These are phyloP conservation scores for Nasonia longicornis DNA, from an alignment of 1,140 invertebrate genomes.

Conservation along the genomic window DNA sequence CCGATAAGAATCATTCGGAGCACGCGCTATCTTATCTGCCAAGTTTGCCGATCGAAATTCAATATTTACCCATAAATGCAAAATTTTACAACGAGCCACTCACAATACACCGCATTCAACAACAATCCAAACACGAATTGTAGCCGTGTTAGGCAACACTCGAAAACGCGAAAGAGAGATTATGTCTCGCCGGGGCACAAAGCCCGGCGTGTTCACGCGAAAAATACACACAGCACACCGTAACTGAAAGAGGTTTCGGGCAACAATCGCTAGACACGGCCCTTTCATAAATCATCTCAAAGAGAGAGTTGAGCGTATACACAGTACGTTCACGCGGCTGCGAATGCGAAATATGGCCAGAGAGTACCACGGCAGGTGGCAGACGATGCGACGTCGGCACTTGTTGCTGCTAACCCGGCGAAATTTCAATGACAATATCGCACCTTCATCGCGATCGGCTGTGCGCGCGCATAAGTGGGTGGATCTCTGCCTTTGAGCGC, in stretches of 20 bases:
- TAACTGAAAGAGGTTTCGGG: background rate
- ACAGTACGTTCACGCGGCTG: background rate
- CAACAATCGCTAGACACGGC: background rate
- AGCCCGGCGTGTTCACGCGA: background rate
- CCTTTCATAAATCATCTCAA: constrained; percentile 44
- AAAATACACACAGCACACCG: background rate
- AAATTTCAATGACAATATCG: constrained; percentile 33
- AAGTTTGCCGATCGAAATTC: too few relatives aligned
- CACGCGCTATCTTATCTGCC: background rate
- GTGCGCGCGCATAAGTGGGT: constrained; percentile 35
- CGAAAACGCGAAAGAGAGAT: background rate
- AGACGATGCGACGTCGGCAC: constrained; percentile 10
- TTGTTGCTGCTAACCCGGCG: constrained; percentile 19
- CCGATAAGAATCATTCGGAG: background rate
- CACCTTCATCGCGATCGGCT: constrained; percentile 22
- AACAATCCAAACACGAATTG: background rate
- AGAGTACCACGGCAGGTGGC: constrained; percentile 27
- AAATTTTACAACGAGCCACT: too few relatives aligned
- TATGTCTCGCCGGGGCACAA: background rate
- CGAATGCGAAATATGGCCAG: constrained; percentile 13
- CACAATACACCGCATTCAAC: background rate
- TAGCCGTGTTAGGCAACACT: background rate
- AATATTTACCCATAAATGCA: too few relatives aligned
- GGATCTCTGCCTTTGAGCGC: background rate
- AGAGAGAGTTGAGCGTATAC: too few relatives aligned